phyloP scores from a whole-genome alignment of 1,140 invertebrate genomes.

The Scylla paramamosain region DNA sequence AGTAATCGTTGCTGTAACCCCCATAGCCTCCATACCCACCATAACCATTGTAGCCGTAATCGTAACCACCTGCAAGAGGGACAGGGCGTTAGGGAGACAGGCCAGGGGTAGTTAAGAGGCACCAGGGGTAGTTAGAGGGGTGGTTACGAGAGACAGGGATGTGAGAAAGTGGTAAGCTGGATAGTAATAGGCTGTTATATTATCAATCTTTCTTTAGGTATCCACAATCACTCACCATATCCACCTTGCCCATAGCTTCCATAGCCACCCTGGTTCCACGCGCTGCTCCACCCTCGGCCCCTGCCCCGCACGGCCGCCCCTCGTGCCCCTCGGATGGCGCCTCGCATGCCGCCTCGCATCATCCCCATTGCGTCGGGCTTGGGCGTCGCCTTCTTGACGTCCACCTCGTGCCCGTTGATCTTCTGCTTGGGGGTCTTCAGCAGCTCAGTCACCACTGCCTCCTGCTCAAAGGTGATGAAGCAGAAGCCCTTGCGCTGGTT shows the following conservation, averaged over 20 bases:
- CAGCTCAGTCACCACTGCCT: constrained; percentile 94
- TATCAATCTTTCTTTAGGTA: no score
- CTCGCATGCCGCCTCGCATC: constrained; percentile 69
- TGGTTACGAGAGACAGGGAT: no score
- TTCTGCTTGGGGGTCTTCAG: constrained; percentile 95
- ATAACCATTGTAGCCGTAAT: constrained; percentile 69
- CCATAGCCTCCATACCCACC: constrained; percentile 70
- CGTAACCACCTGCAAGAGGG: constrained; percentile 70
- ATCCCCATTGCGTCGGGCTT: constrained; percentile 69
- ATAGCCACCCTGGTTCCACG: constrained; percentile 64
- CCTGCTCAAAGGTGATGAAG: constrained; percentile 96
- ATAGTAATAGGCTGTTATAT: no score
- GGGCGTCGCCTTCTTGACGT: constrained; percentile 96
- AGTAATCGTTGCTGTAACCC: constrained; percentile 70
- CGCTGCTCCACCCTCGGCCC: constrained; percentile 62
- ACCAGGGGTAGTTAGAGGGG: no score
- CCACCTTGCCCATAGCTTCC: constrained; percentile 63
- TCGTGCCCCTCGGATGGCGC: constrained; percentile 54
- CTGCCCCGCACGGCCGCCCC: constrained; percentile 54
- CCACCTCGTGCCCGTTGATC: constrained; percentile 95
- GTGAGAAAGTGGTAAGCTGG: no score
- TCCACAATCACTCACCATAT: constrained; percentile 63
- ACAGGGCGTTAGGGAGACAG: neutral
- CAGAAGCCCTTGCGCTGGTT: constrained; percentile 97
- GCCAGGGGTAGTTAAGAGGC: no score